phyloP scores from a whole-genome alignment of 2,888 invertebrate species.

The Cremastinae sp. region DNA sequence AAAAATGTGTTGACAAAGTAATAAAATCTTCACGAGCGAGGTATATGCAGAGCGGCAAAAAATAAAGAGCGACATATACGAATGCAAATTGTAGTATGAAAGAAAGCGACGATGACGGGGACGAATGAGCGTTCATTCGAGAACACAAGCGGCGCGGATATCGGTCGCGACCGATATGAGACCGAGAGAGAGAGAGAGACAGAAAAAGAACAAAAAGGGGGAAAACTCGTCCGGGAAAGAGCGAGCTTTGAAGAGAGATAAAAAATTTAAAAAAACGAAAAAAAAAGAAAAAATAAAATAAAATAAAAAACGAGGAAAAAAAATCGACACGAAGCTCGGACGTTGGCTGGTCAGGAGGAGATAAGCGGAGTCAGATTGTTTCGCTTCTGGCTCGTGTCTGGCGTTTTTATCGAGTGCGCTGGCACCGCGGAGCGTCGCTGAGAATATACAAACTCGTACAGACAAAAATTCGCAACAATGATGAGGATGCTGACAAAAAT shows the following conservation, averaged over 20 bases:
- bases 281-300: not conserved
- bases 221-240: not conserved
- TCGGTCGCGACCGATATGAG: constrained; percentile 38
- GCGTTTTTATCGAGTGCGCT: constrained; percentile 30
- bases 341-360: constrained; percentile 39
- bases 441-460: too few relatives aligned
- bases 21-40: not conserved
- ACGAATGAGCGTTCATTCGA: too few relatives aligned
- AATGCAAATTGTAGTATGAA: not conserved
- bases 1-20: not conserved
- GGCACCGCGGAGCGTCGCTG: constrained; percentile 17
- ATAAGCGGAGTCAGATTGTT: constrained; percentile 58
- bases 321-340: constrained; percentile 31
- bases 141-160: too few relatives aligned
- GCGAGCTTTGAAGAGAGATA: too few relatives aligned
- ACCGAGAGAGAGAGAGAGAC: not conserved
- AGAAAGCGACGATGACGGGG: too few relatives aligned
- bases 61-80: not conserved
- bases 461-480: not conserved
- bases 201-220: constrained; percentile 18
- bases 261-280: too few relatives aligned
- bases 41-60: not conserved
- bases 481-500: constrained; percentile 17
- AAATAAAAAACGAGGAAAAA: constrained; percentile 22
- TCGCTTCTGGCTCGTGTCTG: constrained; percentile 34